Base-by-base conservation (phyloP, 2,113 vertebrate genomes). In the Peromyscus maniculatus region DNA sequence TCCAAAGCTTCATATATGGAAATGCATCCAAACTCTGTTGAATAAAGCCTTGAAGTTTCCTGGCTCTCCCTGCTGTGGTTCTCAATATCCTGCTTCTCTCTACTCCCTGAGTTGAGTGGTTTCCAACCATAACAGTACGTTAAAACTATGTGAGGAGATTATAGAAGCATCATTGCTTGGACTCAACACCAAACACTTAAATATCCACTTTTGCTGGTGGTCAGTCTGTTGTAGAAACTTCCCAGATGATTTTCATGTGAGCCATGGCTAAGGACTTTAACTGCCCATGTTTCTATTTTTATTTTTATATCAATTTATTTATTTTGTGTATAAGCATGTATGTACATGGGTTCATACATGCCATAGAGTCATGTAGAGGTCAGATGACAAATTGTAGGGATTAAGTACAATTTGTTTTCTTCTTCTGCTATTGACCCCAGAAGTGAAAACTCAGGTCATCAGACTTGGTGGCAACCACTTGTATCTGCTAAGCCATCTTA, bases 21-120 rank as follows among this genome's bases (percentile, higher is more conserved):
- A 86, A 89, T 67, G 33, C 59, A 88, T 82, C 83, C 46, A 78
- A 93, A 83, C 8, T 43, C 71, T 49, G n/a, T 36, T 92, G 15
- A 95, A 89, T 49, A 84, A 89, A 80, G 5, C 52, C n/a, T 94
- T 92, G 64, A 95, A 36, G 4, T 79, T 95, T 55, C 0, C n/a
- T 93, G 7, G 7, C 72, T 46, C 3, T 64, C 71, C 36, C 1
- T 33, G 5, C 17, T 6, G 5, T 33, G 31, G 36, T 10, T 13
- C 46, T 75, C 33, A 43, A 66, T 16, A 59, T 49, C 83, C 52
- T 78, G 24, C 4, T 86, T 55, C 8, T 93, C 71, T 95, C 46
- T 57, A 12, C 6, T 94, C 31, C 10, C 78, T n/a, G 91, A 83
- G 46, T 31, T 39, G 4, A 69, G 39, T 91, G 55, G 83, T 59